These are phyloP conservation scores for Melipona beecheii DNA, from an alignment of 2,888 invertebrate genomes.

Conservation along the genomic window DNA sequence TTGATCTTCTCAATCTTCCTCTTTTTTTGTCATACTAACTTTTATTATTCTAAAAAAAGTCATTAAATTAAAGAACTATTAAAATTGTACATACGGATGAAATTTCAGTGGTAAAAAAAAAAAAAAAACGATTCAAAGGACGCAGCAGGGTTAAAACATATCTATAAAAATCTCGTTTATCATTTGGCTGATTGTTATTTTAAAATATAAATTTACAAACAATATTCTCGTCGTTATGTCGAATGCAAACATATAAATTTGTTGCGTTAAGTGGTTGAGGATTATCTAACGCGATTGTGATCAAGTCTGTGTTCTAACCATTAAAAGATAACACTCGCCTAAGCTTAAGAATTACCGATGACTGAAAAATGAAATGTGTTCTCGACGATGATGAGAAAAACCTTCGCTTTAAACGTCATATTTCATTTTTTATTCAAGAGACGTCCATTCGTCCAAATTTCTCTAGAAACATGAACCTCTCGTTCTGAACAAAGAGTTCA, in stretches of 20 bases:
- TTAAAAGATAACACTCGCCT: background rate
- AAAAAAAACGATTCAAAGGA: background rate
- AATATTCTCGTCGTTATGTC: background rate
- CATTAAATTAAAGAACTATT: background rate
- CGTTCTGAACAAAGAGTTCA: background rate
- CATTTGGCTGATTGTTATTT: background rate
- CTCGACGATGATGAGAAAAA: background rate
- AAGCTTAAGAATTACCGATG: constrained; percentile 1
- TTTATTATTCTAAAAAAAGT: background rate
- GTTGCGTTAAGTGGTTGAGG: background rate
- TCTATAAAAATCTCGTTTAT: no score
- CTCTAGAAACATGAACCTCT: background rate
- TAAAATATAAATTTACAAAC: background rate
- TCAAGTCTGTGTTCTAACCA: constrained; percentile 14
- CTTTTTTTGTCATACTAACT: no score
- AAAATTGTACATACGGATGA: background rate
- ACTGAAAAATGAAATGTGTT: constrained; percentile 11
- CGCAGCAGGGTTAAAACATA: background rate
- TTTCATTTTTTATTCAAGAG: constrained; percentile 37
- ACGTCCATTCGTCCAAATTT: background rate
- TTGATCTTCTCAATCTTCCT: no score
- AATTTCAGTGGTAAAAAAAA: background rate
- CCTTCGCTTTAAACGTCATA: background rate
- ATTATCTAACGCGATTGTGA: constrained; percentile 4
- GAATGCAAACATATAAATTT: background rate